Conservation (phyloP, 2,113 vertebrate species). For the Sylvicapra grimmia region DNA sequence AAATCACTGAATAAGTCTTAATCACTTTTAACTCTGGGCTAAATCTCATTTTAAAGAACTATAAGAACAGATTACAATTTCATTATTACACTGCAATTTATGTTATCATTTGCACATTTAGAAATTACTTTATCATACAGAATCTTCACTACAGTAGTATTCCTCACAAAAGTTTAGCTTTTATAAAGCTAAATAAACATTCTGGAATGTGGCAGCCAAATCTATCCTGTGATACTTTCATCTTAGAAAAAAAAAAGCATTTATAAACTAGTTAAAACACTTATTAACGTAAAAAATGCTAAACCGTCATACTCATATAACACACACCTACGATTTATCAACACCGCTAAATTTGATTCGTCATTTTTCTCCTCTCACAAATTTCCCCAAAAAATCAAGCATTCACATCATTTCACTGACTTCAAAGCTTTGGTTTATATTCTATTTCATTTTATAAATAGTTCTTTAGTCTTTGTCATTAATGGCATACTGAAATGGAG, state of each 20-base stretch:
- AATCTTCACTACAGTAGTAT: background rate
- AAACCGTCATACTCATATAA: background rate
- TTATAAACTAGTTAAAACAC: conserved; percentile 1
- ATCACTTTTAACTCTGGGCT: background rate
- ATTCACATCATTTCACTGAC: background rate
- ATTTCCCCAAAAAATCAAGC: background rate
- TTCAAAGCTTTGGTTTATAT: background rate
- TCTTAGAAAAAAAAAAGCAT: background rate
- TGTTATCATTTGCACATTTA: background rate
- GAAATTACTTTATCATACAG: background rate
- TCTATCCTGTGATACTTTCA: conserved; percentile 21
- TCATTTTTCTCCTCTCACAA: background rate
- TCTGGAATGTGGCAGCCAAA: background rate
- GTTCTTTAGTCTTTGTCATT: background rate
- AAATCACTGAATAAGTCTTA: background rate
- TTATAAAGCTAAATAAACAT: background rate
- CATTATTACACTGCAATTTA: background rate
- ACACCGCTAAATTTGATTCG: background rate
- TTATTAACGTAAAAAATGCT: background rate
- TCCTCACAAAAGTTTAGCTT: background rate
- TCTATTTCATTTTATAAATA: background rate
- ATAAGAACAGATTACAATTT: background rate
- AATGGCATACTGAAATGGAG: background rate
- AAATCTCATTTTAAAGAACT: conserved; percentile 11
- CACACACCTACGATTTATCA: background rate